Conservation (phyloP, 92 coral and sea anemone species). For the Hydrozoanthus gracilis region DNA sequence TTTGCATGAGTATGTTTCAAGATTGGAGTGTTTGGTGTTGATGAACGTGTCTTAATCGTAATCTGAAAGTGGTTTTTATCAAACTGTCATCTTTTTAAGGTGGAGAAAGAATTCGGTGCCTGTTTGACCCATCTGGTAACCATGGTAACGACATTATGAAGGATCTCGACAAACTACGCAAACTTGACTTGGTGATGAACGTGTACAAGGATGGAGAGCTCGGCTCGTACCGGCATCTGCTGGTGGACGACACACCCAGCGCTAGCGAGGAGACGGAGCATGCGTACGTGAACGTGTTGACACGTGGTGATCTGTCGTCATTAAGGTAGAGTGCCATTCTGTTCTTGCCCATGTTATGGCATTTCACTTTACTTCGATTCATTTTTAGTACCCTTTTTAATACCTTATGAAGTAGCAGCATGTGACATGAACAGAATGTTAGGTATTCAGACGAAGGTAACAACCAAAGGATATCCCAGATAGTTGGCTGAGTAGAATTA, state of each 20-base stretch:
- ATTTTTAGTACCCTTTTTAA: too few relatives aligned
- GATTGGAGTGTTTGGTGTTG: not conserved
- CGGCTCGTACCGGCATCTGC: slow-evolving; percentile 80
- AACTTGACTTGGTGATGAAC: slow-evolving; percentile 81
- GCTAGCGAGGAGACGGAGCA: slow-evolving; percentile 79
- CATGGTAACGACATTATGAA: slow-evolving; percentile 48
- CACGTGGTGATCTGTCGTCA: slow-evolving; percentile 87
- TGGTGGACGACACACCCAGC: slow-evolving; percentile 52
- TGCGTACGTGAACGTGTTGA: slow-evolving; percentile 85
- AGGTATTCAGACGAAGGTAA: too few relatives aligned
- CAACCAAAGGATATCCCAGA: too few relatives aligned
- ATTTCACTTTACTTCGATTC: too few relatives aligned
- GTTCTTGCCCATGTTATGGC: not conserved
- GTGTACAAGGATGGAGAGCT: slow-evolving; percentile 61
- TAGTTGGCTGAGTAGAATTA: too few relatives aligned
- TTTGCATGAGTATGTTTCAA: too few relatives aligned
- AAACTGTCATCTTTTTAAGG: slow-evolving; percentile 30
- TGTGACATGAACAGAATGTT: too few relatives aligned
- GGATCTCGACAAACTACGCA: slow-evolving; percentile 54
- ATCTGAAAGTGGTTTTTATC: not conserved
- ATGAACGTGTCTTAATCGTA: not conserved
- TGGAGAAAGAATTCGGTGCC: slow-evolving; percentile 86
- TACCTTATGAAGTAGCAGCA: too few relatives aligned
- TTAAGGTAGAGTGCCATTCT: slow-evolving; percentile 41
- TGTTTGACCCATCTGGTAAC: slow-evolving; percentile 59